Evolutionary conservation across 37 sponge, comb jelly and placozoan genomes (phyloP).

Genomic region (Theonella swinhoei): DNA sequence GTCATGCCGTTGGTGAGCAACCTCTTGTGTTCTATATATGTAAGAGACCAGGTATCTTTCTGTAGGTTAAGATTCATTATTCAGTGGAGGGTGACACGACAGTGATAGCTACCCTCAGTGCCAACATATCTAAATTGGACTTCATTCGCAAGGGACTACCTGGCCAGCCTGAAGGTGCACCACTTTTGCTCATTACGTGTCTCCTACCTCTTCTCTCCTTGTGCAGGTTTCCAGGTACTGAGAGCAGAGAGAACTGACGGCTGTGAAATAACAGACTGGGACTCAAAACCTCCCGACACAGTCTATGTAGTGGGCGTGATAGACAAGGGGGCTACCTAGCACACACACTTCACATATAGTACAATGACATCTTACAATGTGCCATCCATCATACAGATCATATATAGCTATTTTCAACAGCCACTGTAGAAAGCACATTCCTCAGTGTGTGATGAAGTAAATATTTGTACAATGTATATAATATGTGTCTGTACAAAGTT

Average conservation of each 20-base stretch:
- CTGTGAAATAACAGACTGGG: slow-evolving; percentile 45
- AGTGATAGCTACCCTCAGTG: slow-evolving; percentile 64
- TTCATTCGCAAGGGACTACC: slow-evolving; percentile 73
- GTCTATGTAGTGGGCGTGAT: slow-evolving; percentile 70
- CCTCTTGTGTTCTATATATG: not conserved
- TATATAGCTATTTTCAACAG: no score
- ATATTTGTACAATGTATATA: no score
- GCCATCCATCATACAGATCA: no score
- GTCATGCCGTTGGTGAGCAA: not conserved
- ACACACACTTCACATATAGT: no score
- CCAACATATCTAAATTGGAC: slow-evolving; percentile 59
- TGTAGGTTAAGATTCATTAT: slow-evolving; percentile 78
- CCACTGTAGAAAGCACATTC: no score
- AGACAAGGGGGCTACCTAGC: no score
- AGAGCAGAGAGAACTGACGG: slow-evolving; percentile 61
- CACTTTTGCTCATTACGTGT: not conserved
- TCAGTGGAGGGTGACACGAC: slow-evolving; percentile 60
- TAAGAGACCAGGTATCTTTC: no score
- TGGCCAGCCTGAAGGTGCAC: slow-evolving; percentile 53
- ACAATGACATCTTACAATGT: no score
- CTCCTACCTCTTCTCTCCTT: not conserved
- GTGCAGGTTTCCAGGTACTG: slow-evolving; percentile 30
- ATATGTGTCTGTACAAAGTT: not conserved
- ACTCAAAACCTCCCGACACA: slow-evolving; percentile 57
- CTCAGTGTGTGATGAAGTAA: no score